Percentiles rank a stretch among this genome's conserved stretches.
Conservation (phyloP, 2,113 vertebrate species). For the Tupaia tana region DNA sequence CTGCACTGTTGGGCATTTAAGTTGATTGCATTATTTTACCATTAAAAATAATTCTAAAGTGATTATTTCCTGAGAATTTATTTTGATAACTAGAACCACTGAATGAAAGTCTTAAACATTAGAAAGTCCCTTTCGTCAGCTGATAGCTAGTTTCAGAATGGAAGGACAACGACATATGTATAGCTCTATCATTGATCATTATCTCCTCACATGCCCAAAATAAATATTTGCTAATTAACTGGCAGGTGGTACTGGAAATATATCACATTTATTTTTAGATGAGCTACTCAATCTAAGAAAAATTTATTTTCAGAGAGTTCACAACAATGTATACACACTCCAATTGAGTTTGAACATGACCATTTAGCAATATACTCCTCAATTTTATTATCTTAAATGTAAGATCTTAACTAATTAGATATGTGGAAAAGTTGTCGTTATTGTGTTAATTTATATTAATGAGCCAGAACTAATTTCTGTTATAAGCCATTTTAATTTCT, state of each 20-base stretch:
- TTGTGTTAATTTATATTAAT: background rate
- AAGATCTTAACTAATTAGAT: background rate
- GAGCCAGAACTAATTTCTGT: background rate
- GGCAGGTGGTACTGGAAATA: background rate
- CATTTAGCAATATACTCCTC: background rate
- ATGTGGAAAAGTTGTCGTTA: background rate
- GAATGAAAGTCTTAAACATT: background rate
- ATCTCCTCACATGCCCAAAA: background rate
- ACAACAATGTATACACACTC: background rate
- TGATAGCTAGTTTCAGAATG: background rate
- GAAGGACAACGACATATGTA: background rate
- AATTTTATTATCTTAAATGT: background rate
- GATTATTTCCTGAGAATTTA: constrained; percentile 18
- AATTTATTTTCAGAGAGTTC: background rate
- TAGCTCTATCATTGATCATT: background rate
- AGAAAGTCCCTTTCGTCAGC: background rate
- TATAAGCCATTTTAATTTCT: background rate
- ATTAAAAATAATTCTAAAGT: background rate
- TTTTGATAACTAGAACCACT: background rate
- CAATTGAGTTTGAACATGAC: background rate
- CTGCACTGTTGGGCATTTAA: background rate
- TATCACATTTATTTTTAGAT: background rate
- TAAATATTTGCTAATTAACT: background rate
- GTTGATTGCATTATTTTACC: constrained; percentile 5
- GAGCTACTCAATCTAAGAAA: background rate